Evolutionary conservation across 2,113 vertebrate genomes (phyloP).

Genomic region (Benthochromis sp.): DNA sequence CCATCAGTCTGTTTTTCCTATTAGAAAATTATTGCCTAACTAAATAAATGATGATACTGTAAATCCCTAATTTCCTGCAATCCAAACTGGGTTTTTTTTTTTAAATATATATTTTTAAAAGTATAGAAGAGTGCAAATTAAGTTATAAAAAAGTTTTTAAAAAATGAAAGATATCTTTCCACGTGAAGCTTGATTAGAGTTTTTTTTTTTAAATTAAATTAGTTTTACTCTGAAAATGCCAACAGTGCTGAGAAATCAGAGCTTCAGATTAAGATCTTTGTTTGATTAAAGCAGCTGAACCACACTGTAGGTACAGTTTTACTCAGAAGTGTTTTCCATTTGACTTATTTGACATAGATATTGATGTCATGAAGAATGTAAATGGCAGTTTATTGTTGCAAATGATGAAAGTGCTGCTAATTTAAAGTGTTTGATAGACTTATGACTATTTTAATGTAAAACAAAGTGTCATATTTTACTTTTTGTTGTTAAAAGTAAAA

Average conservation of each 20-base stretch:
- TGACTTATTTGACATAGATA: not conserved
- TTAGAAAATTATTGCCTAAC: not conserved
- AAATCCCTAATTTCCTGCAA: not conserved
- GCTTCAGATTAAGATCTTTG: not conserved
- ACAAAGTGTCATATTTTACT: not conserved
- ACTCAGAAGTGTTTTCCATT: not conserved
- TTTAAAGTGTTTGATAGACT: not conserved
- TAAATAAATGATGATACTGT: not conserved
- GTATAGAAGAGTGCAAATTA: not conserved
- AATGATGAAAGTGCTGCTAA: not conserved
- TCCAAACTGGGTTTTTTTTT: not conserved
- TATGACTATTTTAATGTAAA: not conserved
- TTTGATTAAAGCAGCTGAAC: not conserved
- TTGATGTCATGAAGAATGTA: not conserved
- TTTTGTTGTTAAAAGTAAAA: not conserved
- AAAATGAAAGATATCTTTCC: not conserved
- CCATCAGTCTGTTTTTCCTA: accelerated
- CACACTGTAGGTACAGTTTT: not conserved
- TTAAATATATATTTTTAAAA: accelerated
- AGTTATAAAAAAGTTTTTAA: accelerated
- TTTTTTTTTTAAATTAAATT: not conserved
- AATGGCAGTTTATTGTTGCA: not conserved
- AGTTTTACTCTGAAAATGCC: not conserved
- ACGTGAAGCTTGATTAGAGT: accelerated
- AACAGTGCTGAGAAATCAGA: not conserved